Evolutionary conservation across 2,113 vertebrate genomes (phyloP).

Genomic region (Cichladusa arquata): DNA sequence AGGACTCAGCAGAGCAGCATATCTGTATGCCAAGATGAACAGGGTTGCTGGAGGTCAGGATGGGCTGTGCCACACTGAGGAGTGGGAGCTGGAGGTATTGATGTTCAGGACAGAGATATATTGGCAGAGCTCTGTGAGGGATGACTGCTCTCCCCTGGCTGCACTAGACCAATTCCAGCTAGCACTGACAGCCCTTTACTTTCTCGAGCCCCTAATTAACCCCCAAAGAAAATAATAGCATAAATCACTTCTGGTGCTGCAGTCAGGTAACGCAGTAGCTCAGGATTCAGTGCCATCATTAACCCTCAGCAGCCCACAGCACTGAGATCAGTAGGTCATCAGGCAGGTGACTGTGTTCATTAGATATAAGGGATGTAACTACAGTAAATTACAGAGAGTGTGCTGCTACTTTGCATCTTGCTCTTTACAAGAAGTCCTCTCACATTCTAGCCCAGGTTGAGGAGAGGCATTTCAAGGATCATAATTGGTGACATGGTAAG

Average conservation of each 20-base stretch:
- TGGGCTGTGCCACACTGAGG: neutral
- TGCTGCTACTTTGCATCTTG: neutral
- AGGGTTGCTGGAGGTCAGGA: neutral
- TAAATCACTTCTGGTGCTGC: constrained; percentile 40
- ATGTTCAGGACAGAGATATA: neutral
- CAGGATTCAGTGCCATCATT: neutral
- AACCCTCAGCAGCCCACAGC: neutral
- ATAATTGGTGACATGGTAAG: neutral
- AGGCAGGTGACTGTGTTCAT: neutral
- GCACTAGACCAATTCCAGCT: constrained; percentile 9
- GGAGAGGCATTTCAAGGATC: neutral
- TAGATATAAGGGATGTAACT: neutral
- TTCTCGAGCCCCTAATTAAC: constrained; percentile 68
- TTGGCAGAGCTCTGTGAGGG: constrained; percentile 6
- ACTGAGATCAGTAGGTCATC: neutral
- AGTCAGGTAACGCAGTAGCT: neutral
- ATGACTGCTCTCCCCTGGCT: neutral
- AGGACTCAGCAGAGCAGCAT: neutral
- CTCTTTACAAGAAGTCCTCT: neutral
- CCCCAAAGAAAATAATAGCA: constrained; percentile 69
- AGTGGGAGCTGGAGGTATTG: neutral
- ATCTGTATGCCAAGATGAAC: neutral
- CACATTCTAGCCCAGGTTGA: neutral
- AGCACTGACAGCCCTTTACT: constrained; percentile 49
- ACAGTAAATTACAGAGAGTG: neutral